Evolutionary conservation across 2,113 vertebrate genomes (phyloP).

Genomic region (Dasyurus viverrinus): DNA sequence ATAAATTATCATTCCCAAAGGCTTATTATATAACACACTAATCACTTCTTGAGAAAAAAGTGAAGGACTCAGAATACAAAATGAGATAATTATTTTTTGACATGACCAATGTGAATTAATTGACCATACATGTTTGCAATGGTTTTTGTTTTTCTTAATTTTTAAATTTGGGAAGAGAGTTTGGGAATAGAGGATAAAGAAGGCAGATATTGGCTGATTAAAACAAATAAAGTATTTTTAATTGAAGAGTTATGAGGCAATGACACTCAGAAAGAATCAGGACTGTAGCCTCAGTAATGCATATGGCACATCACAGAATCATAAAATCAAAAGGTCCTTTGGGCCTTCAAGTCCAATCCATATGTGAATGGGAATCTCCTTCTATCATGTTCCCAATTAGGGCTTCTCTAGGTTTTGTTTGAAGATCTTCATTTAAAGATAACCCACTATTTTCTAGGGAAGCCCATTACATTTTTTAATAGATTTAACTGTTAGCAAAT

Average conservation of each 20-base stretch:
- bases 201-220: not conserved
- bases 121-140: not conserved
- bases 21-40: not conserved
- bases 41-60: not conserved
- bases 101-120: not conserved
- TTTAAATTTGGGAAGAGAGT: not conserved
- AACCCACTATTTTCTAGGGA: not conserved
- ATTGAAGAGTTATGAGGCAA: not conserved
- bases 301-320: not conserved
- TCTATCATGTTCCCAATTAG: not conserved
- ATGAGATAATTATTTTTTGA: not conserved
- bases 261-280: not conserved
- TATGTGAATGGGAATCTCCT: not conserved
- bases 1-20: not conserved
- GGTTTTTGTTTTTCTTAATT: not conserved
- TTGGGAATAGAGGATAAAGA: not conserved
- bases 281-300: not conserved
- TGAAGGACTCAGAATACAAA: not conserved
- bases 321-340: not conserved
- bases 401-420: not conserved
- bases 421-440: too few species aligned
- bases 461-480: not conserved
- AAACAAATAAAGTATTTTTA: not conserved
- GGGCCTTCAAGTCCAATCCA: not conserved
- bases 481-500: not conserved